These are phyloP conservation scores for Papilio polyxenes DNA, from an alignment of 1,140 invertebrate genomes.

Conservation along the genomic window DNA sequence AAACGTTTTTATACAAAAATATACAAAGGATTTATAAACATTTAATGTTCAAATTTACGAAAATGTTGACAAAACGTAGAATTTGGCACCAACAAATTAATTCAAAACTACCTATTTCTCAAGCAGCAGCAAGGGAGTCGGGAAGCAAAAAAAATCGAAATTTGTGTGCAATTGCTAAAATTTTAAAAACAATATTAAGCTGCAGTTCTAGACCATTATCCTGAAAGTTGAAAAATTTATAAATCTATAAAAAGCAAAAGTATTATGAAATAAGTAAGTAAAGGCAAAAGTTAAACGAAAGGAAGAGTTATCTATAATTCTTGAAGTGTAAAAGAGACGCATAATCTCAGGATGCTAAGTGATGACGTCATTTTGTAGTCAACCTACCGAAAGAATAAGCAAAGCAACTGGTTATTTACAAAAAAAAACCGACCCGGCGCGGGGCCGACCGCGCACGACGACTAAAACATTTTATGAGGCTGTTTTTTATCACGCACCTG, in stretches of 20 bases:
- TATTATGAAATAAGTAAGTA: slow-evolving; percentile 8
- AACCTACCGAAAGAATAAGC: slow-evolving; percentile 53
- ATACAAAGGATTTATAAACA: too few species aligned
- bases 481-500: slow-evolving; percentile 46
- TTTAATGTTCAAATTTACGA: too few species aligned
- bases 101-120: too few species aligned
- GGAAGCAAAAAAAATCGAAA: too few species aligned
- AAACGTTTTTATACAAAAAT: too few species aligned
- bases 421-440: slow-evolving; percentile 49
- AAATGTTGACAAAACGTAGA: too few species aligned
- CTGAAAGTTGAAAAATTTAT: background rate
- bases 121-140: too few species aligned
- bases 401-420: slow-evolving; percentile 55
- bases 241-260: slow-evolving; percentile 43
- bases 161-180: too few species aligned
- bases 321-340: slow-evolving; percentile 51
- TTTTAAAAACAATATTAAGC: background rate
- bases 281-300: slow-evolving; percentile 35
- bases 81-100: too few species aligned
- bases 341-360: slow-evolving; percentile 54
- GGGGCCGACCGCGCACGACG: slow-evolving; percentile 44
- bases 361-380: slow-evolving; percentile 58
- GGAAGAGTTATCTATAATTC: slow-evolving; percentile 35
- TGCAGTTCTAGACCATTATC: background rate
- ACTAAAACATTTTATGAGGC: slow-evolving; percentile 44